Conservation (phyloP, 2,888 invertebrate genomes). For the Heliconius ethilla region DNA sequence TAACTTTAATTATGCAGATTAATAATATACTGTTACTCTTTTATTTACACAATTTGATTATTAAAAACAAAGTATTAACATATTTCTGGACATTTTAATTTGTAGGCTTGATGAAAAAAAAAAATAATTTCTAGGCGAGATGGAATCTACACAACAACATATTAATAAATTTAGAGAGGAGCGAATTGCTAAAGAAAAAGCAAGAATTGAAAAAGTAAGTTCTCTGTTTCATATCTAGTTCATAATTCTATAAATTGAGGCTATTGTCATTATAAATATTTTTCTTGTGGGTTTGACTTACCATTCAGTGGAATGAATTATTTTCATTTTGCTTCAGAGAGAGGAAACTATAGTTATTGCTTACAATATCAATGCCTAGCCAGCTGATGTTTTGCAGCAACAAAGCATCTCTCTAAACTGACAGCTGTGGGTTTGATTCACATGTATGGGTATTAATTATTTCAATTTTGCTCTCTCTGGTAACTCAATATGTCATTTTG, state of each 20-base stretch:
- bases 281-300: neutral
- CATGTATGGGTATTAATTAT: no score
- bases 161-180: constrained; percentile 66
- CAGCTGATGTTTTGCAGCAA: no score
- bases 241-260: neutral
- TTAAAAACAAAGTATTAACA: neutral
- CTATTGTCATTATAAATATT: neutral
- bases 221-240: neutral
- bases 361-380: no score
- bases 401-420: no score
- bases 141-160: constrained; percentile 57
- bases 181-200: constrained; percentile 67
- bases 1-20: neutral
- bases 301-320: neutral
- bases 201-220: constrained; percentile 69
- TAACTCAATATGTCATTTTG: no score
- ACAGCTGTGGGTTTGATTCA: no score
- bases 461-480: no score
- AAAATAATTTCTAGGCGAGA: constrained; percentile 23
- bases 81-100: neutral
- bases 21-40: neutral
- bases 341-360: no score
- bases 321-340: no score
- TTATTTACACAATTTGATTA: neutral
- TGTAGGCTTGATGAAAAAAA: neutral